Base-by-base conservation (phyloP, 2,113 vertebrate species). In the Parus major region DNA sequence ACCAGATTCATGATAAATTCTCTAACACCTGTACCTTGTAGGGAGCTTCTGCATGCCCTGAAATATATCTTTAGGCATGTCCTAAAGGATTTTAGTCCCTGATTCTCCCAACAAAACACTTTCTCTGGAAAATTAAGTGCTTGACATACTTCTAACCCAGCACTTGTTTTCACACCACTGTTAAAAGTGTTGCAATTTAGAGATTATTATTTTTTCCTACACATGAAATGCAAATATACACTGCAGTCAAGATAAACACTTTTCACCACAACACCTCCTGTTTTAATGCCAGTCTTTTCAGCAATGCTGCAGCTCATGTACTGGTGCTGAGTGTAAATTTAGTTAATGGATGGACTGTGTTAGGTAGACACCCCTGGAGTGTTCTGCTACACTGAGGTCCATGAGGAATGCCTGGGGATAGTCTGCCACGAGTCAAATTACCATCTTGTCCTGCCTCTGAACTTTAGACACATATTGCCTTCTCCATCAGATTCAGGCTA, bases 231-330 rank as follows among this genome's bases (percentile, higher is more conserved):
- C 52, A 93, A 86, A 84, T 75, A n/a, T 41, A 70, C 47, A 55
- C 65, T 86, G 17, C 60, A 92, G 47, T 75, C 69, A 73, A 90
- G 68, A 88, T 82, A 90, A 92, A 83, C 72, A 60, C 47, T 94
- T 86, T 94, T 89, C 80, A 86, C 42, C 86, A 29, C 77, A 78
- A n/a, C 2, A 0, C 13, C 76, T 94, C 20, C 5, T 63, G 28
- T 66, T 84, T 83, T 69, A 57, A 73, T 71, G 29, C 8, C 55
- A 77, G 23, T 70, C 42, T 88, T 91, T 92, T 91, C 49, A 89
- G 69, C 44, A 95, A 24, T 23, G 16, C n/a, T 15, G 31, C 31
- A 88, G 22, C 31, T 91, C 61, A 36, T 28, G 15, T 47, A 18
- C 15, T 39, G n/a, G 11, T 13, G 10, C 49, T 29, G 50, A 33